These are phyloP conservation scores for Scrobipalpa atriplicella DNA, from an alignment of 2,888 invertebrate genomes.

Conservation along the genomic window DNA sequence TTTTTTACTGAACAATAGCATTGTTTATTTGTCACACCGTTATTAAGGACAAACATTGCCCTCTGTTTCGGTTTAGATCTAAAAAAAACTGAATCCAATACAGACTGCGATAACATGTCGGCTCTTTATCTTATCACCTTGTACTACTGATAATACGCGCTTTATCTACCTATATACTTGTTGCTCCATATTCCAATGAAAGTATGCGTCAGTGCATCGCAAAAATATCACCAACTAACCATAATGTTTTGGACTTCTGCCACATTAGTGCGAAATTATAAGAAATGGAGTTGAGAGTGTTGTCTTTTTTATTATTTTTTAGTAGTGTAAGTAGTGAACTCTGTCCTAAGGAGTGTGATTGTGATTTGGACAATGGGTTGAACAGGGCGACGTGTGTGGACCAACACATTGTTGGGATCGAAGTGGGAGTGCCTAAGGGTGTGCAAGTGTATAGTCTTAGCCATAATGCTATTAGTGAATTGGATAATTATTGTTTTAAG, in stretches of 20 bases:
- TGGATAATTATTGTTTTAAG: slow-evolving; percentile 84
- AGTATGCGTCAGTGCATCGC: slow-evolving; percentile 49
- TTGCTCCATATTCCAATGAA: slow-evolving; percentile 64
- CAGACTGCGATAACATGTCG: slow-evolving; percentile 26
- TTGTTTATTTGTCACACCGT: slow-evolving; percentile 9
- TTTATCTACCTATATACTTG: slow-evolving; percentile 61
- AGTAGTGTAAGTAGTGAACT: slow-evolving; percentile 42
- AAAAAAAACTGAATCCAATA: slow-evolving; percentile 24
- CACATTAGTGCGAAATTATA: slow-evolving; percentile 39
- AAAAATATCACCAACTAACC: slow-evolving; percentile 42
- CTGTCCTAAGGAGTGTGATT: slow-evolving; percentile 82
- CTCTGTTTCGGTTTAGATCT: not conserved
- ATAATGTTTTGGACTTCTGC: slow-evolving; percentile 56
- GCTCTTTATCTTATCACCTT: slow-evolving; percentile 59
- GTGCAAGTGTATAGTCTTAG: slow-evolving; percentile 84
- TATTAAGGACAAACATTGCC: not conserved
- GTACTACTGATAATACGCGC: slow-evolving; percentile 57
- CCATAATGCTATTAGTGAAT: slow-evolving; percentile 83
- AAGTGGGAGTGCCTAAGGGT: slow-evolving; percentile 81
- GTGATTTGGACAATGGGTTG: slow-evolving; percentile 75
- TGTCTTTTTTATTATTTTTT: slow-evolving; percentile 44
- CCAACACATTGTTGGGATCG: slow-evolving; percentile 82
- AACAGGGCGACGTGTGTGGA: slow-evolving; percentile 80
- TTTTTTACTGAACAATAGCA: slow-evolving; percentile 13
- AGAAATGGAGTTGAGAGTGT: slow-evolving; percentile 60